These are phyloP conservation scores for Bilobella aurantiaca DNA, from an alignment of 1,140 invertebrate genomes.

Conservation along the genomic window DNA sequence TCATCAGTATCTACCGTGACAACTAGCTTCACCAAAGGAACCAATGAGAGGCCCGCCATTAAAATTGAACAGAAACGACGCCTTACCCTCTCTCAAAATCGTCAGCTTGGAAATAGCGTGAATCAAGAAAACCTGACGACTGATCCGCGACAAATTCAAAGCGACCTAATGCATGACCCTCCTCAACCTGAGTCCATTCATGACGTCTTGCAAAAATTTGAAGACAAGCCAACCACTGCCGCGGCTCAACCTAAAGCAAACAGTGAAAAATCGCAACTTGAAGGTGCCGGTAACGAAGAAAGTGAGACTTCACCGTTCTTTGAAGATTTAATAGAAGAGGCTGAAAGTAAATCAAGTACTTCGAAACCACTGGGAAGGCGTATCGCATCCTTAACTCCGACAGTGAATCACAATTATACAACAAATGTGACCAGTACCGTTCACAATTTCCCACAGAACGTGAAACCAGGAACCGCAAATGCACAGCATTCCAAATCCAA, in stretches of 20 bases:
- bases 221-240: too few species aligned
- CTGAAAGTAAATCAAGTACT: not conserved
- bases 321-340: too few species aligned
- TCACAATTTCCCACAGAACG: not conserved
- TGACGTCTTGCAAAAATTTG: too few species aligned
- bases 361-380: conserved; percentile 13
- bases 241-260: too few species aligned
- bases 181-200: too few species aligned
- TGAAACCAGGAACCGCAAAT: not conserved
- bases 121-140: too few species aligned
- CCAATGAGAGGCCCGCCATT: not conserved
- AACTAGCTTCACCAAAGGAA: not conserved
- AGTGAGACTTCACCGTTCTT: too few species aligned
- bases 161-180: too few species aligned
- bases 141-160: not conserved
- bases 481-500: not conserved
- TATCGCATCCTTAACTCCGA: conserved; percentile 11
- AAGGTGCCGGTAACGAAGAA: too few species aligned
- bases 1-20: not conserved
- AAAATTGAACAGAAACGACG: too few species aligned
- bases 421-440: not conserved
- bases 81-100: too few species aligned
- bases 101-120: not conserved
- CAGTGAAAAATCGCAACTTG: too few species aligned
- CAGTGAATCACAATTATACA: not conserved